Conservation (phyloP, 2,888 invertebrate species). For the Diaprepes abbreviatus region DNA sequence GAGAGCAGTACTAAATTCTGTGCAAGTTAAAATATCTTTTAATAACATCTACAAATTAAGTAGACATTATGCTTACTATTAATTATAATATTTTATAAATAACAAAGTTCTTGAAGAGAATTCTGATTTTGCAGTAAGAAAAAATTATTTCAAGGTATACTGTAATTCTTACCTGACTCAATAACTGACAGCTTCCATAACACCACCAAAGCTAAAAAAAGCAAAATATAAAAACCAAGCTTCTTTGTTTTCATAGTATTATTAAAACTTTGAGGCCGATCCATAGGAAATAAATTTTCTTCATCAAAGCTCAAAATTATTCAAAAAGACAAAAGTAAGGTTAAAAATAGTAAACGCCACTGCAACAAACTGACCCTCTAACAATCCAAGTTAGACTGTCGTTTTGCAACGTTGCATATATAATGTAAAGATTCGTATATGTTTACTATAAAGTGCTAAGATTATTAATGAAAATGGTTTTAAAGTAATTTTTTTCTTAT, state of each 20-base stretch:
- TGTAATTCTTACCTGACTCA: conserved; percentile 52
- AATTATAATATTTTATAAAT: too few relatives aligned
- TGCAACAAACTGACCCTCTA: neutral
- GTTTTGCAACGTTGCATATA: conserved; percentile 14
- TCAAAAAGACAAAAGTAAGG: neutral
- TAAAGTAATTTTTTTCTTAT: too few relatives aligned
- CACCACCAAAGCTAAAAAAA: conserved; percentile 57
- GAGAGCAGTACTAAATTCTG: too few relatives aligned
- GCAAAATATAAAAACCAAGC: conserved; percentile 57
- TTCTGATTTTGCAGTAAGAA: too few relatives aligned
- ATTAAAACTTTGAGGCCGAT: conserved; percentile 52
- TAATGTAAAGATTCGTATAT: too few relatives aligned
- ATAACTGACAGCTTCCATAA: conserved; percentile 57
- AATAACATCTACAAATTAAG: too few relatives aligned
- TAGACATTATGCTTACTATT: too few relatives aligned
- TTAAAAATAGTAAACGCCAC: conserved; percentile 7
- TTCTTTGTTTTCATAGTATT: conserved; percentile 55
- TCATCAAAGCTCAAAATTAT: neutral
- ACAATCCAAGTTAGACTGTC: neutral
- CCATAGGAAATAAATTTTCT: conserved; percentile 50
- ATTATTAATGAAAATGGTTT: too few relatives aligned
- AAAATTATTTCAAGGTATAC: too few relatives aligned
- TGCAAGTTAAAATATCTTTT: too few relatives aligned
- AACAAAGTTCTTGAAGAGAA: too few relatives aligned
- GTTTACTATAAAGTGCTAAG: too few relatives aligned